Base-by-base conservation (phyloP, 2,113 vertebrate genomes). In the Tyrannus savana region DNA sequence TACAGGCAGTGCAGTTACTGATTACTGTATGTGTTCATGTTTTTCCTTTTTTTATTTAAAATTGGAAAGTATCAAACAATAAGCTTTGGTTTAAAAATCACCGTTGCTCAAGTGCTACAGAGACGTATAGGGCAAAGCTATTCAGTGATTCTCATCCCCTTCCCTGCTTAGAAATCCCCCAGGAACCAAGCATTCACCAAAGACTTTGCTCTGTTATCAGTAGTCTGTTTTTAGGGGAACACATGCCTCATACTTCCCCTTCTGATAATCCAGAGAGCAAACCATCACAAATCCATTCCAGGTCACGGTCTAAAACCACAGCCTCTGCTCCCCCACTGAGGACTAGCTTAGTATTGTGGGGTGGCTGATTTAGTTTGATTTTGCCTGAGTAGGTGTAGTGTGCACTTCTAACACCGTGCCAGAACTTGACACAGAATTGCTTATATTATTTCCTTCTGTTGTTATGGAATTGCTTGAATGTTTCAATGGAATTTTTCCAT, bases 321-420 rank as follows among this genome's bases (percentile, higher is more conserved):
- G 17, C n/a, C 19, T 82, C 28, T 0, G 0, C 8, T 85, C 16
- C 4, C 30, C 7, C 1, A 0, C 23, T 0, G 7, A 63, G 28
- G 49, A 64, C 25, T 44, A 55, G 19, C 52, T 68, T 53, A 78
- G 15, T 53, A 12, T 67, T 84, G 28, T 1, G 1, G 18, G 3
- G 16, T 68, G 18, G 8, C 25, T 89, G 37, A 14, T 64, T 74
- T n/a, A 10, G 25, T 93, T 89, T 63, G 73, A 37, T 93, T 81
- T 89, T 74, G 9, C 42, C 31, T 77, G 58, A 56, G 6, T 55
- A 83, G 33, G 7, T 83, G n/a, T 64, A 12, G 50, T 62, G 80
- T 66, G 30, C 87, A 33, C 25, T 63, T 87, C 10, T 78, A 71
- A 56, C 19, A 41, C 18, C 14, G 10, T 63, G 11, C 7, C 37